phyloP scores from a whole-genome alignment of 2,113 vertebrate species.

The Odobenus rosmarus region DNA sequence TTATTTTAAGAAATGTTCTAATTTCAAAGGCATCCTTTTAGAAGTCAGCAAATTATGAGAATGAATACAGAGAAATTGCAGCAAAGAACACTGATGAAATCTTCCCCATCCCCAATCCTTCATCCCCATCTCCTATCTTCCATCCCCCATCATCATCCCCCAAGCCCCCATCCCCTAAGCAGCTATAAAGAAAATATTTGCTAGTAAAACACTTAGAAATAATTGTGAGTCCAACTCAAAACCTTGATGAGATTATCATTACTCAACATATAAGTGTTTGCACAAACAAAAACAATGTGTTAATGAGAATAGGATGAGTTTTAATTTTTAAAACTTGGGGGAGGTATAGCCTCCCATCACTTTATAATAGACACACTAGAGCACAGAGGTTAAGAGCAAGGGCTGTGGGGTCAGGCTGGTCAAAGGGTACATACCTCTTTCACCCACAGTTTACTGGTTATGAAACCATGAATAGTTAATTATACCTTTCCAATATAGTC shows the following conservation, averaged over 20 bases:
- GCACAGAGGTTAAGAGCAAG: not conserved
- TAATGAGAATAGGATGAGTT: not conserved
- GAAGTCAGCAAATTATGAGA: not conserved
- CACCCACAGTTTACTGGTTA: not conserved
- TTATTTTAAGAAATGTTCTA: conserved; percentile 6
- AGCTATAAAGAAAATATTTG: not conserved
- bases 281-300: not conserved
- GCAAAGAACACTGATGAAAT: not conserved
- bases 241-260: not conserved
- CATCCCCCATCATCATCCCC: too few species aligned
- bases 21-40: conserved; percentile 25
- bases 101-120: too few species aligned
- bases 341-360: not conserved
- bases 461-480: not conserved
- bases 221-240: conserved; percentile 9
- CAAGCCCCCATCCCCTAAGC: not conserved
- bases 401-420: not conserved
- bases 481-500: not conserved
- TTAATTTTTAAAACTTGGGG: not conserved
- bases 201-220: not conserved
- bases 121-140: not conserved
- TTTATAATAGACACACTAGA: not conserved
- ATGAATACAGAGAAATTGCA: not conserved
- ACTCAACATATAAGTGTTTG: not conserved
- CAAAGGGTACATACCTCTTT: accelerated